phyloP scores from a whole-genome alignment of 2,113 vertebrate species.

The Geococcyx californianus region DNA sequence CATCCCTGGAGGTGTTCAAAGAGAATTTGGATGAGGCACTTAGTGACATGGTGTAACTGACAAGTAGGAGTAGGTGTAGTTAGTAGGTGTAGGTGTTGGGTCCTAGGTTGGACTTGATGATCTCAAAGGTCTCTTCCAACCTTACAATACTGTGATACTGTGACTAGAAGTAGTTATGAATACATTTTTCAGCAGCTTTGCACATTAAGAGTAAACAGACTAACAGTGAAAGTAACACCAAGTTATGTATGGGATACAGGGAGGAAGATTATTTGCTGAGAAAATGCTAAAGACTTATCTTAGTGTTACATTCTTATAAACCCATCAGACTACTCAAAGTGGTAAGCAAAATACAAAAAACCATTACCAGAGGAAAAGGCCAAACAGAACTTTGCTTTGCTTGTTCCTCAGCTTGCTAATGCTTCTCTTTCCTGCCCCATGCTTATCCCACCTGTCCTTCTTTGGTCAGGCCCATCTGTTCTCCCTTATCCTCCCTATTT shows the following conservation, averaged over 20 bases:
- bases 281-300: neutral
- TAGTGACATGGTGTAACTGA: no score
- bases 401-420: neutral
- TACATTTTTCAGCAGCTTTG: neutral
- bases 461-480: neutral
- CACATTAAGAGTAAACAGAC: neutral
- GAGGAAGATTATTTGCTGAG: neutral
- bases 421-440: neutral
- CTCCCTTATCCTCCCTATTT: neutral
- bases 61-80: no score
- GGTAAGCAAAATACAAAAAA: neutral
- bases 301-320: neutral
- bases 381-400: neutral
- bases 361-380: neutral
- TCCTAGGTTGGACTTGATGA: no score
- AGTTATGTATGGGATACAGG: neutral
- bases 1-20: no score
- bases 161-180: neutral
- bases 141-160: no score
- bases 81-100: no score
- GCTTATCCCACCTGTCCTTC: neutral
- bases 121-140: no score
- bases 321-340: neutral
- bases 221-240: neutral
- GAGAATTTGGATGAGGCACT: no score